Conservation (phyloP, 2,797 vertebrate species). For the Rhabdophis nuchalis region DNA sequence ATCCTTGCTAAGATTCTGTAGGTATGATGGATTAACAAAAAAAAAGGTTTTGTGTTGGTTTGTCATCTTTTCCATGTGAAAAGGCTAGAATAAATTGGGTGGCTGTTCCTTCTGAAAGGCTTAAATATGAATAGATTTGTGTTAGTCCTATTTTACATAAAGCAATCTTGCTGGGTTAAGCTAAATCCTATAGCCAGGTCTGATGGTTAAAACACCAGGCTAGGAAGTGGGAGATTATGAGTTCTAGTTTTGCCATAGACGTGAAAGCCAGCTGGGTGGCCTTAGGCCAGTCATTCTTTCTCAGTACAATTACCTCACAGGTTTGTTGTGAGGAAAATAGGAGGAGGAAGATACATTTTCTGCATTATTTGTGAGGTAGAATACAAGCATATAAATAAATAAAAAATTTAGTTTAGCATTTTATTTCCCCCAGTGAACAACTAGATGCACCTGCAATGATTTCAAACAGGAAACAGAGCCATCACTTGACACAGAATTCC, state of each 20-base stretch:
- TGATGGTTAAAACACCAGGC: background rate
- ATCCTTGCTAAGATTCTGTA: background rate
- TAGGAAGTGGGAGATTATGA: background rate
- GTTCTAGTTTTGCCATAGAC: background rate
- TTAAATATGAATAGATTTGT: background rate
- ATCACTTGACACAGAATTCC: too few relatives aligned
- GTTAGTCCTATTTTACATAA: background rate
- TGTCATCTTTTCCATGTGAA: background rate
- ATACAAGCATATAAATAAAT: background rate
- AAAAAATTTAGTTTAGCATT: background rate
- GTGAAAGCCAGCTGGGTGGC: background rate
- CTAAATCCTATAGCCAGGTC: background rate
- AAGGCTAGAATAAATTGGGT: background rate
- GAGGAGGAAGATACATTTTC: background rate
- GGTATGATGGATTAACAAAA: background rate
- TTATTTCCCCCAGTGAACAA: background rate
- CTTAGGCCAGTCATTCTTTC: background rate
- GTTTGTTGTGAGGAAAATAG: background rate
- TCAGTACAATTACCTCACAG: background rate
- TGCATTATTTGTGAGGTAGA: background rate
- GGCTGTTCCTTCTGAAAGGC: background rate
- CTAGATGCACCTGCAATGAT: too few relatives aligned
- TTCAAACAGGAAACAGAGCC: too few relatives aligned
- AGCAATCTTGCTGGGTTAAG: background rate
- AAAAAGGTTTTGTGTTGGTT: background rate